phyloP scores from a whole-genome alignment of 2,797 vertebrate species.

The Jordanella pulchra region DNA sequence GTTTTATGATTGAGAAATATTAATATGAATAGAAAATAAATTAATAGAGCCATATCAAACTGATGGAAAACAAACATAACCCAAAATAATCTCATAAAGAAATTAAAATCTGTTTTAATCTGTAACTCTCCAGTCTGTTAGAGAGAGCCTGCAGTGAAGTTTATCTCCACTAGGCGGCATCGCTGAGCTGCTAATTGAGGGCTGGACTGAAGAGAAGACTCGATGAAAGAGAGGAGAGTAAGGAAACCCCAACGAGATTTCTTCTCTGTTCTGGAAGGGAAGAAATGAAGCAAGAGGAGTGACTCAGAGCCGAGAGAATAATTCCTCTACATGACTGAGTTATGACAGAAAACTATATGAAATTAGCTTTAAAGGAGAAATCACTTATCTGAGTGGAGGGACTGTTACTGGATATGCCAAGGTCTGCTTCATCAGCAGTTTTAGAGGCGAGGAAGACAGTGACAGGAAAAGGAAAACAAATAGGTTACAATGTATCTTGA shows the following conservation, averaged over 20 bases:
- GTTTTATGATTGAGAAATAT: not conserved
- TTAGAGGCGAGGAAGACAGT: not conserved
- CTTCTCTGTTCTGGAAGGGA: not conserved
- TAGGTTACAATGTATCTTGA: not conserved
- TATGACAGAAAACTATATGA: not conserved
- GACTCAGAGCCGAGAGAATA: not conserved
- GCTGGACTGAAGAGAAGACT: constrained; percentile 2
- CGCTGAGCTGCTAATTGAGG: constrained; percentile 55
- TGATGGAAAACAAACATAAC: not conserved
- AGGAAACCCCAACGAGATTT: constrained; percentile 4
- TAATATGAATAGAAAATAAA: not conserved
- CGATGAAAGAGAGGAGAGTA: not conserved
- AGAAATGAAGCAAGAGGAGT: not conserved
- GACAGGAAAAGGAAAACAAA: not conserved
- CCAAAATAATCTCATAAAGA: not conserved
- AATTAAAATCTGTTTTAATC: not conserved
- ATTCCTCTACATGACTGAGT: not conserved
- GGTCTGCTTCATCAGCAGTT: not conserved
- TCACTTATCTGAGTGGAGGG: not conserved
- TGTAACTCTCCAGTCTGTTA: not conserved
- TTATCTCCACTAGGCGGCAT: constrained; percentile 67
- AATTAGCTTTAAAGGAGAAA: not conserved
- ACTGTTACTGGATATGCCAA: not conserved
- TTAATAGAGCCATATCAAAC: not conserved
- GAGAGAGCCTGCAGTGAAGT: constrained; percentile 30